Evolutionary conservation across 1,140 invertebrate species (phyloP).

Genomic region (Calliphora vicina): DNA sequence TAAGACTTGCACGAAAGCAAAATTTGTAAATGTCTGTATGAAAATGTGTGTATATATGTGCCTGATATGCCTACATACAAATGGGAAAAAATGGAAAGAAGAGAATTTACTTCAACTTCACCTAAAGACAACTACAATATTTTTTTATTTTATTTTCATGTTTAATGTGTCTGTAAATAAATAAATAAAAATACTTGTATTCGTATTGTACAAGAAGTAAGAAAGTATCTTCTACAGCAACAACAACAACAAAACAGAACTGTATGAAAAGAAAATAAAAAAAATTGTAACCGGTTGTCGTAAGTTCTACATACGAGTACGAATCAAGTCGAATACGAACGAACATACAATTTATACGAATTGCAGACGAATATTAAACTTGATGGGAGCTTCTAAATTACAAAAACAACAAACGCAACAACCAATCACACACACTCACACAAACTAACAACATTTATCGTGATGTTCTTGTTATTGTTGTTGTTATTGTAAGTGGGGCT

Average conservation of each 20-base stretch:
- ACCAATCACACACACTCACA: too few species aligned
- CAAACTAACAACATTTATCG: background rate
- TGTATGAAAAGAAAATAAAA: background rate
- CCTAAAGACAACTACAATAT: background rate
- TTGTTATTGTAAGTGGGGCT: background rate
- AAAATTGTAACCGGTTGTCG: constrained; percentile 21
- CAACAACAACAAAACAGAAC: background rate
- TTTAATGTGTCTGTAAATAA: background rate
- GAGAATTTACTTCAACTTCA: background rate
- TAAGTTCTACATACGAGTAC: constrained; percentile 26
- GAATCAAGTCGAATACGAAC: background rate
- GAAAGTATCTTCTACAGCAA: background rate
- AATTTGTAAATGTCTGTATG: background rate
- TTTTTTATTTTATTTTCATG: background rate
- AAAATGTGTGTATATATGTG: background rate
- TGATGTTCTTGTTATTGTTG: background rate
- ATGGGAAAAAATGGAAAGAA: background rate
- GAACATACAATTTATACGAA: background rate
- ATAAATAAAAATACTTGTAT: background rate
- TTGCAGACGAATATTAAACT: background rate
- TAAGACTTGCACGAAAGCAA: background rate
- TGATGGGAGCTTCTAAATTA: constrained; percentile 2
- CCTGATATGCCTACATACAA: background rate
- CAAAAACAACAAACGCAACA: too few species aligned
- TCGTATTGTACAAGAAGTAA: background rate